Base-by-base conservation (phyloP, 2,888 invertebrate species). In the Timandra comae region DNA sequence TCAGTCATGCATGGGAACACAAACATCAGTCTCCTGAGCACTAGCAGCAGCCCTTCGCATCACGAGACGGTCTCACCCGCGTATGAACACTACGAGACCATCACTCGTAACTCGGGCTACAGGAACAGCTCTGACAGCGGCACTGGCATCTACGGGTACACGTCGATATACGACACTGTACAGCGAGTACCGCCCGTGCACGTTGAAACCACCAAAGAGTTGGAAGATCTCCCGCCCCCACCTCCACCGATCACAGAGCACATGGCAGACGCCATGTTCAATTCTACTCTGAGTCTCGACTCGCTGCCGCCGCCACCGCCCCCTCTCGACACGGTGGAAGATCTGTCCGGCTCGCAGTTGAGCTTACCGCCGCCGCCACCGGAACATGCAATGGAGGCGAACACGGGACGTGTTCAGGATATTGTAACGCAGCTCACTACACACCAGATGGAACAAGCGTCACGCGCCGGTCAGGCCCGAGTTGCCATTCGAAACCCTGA, bases 251-350 rank as follows among this genome's bases (percentile, higher is more conserved):
- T 24, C 16, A 88, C 89, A 1, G 91, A 91, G 19, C 73, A 72
- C 20, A 43, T 63, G 0, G 63, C 67, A 0, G 80, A 78, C 31
- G 74, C 64, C 13, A 89, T 94, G 86, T 91, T 93, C 62, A 89
- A 92, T 31, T 93, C 93, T 1, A 93, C 91, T 7, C 77, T 93
- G 7, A 94, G 94, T 12, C 70, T 94, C 23, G 94, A 94, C 52
- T 93, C 93, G n/a, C 71, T 94, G 38, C 93, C 93, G 0, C 94
- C 93, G 8, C 94, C 94, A 1, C 93, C 93, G 0, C 94, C 93
- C 7, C 94, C 94, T 0, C 55, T 66, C 4, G 72, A 71, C 10
- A 41, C 92, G 88, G 27, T 70, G 8, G 80, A 81, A 28, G 90
- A 91, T 38, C 71, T 91, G 5, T 88, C 89, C 7, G 93, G 92